These are phyloP conservation scores for Gymnoscopelus braueri DNA, from an alignment of 2,797 vertebrate species.

Conservation along the genomic window DNA sequence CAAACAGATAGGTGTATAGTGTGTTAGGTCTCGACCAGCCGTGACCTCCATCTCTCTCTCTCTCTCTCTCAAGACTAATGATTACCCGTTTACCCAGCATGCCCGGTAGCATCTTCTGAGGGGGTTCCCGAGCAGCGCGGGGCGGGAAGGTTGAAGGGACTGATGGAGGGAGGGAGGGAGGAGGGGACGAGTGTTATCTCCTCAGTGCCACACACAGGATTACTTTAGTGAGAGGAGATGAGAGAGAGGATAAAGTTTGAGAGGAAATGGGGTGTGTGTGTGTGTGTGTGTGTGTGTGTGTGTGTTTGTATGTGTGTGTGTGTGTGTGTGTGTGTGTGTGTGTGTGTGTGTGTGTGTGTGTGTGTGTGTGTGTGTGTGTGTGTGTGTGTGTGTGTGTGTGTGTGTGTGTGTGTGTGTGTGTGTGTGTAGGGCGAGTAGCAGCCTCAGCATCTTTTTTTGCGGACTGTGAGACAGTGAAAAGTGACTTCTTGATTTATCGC, in stretches of 20 bases:
- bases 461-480: conserved; percentile 89
- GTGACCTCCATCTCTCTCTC: neutral
- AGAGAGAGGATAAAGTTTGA: conserved; percentile 65
- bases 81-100: conserved; percentile 52
- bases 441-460: conserved; percentile 89
- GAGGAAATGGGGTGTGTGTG: conserved; percentile 58
- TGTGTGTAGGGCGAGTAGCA: conserved; percentile 74
- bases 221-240: conserved; percentile 74
- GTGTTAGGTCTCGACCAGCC: conserved; percentile 1
- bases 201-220: conserved; percentile 65
- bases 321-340: neutral
- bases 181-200: conserved; percentile 65
- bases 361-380: conserved; percentile 4
- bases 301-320: too few species aligned
- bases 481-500: conserved; percentile 98
- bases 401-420: conserved; percentile 4
- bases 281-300: too few species aligned
- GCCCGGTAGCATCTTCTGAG: conserved; percentile 22
- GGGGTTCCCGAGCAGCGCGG: conserved; percentile 13
- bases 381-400: conserved; percentile 3
- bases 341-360: too few species aligned
- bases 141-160: too few species aligned
- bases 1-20: too few species aligned
- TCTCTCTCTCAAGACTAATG: conserved; percentile 50
- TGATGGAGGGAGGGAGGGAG: neutral